Evolutionary conservation across 2,797 vertebrate species (phyloP).

Genomic region (Trematomus bernacchii): DNA sequence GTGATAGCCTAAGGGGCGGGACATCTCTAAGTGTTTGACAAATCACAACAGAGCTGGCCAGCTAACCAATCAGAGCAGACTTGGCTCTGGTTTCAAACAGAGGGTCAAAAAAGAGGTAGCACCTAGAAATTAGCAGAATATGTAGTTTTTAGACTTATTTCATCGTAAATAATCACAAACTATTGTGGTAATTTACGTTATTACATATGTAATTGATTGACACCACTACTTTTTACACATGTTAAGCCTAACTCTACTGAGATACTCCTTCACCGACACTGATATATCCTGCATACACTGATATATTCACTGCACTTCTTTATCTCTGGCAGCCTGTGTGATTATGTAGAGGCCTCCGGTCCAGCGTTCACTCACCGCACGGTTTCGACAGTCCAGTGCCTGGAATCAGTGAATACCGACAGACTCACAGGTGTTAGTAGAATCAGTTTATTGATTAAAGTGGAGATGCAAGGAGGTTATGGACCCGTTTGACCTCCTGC

Average conservation of each 20-base stretch:
- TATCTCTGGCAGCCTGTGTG: constrained; percentile 50
- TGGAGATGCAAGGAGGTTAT: constrained; percentile 49
- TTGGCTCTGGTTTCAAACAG: too few relatives aligned
- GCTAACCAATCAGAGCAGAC: too few relatives aligned
- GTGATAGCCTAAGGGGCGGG: too few relatives aligned
- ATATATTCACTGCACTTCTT: constrained; percentile 24
- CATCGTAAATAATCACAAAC: too few relatives aligned
- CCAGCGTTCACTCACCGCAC: background rate
- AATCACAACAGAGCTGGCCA: too few relatives aligned
- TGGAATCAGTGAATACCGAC: constrained; percentile 20
- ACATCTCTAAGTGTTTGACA: too few relatives aligned
- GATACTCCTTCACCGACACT: constrained; percentile 22
- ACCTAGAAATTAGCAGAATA: too few relatives aligned
- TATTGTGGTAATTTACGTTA: too few relatives aligned
- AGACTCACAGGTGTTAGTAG: constrained; percentile 48
- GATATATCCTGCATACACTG: constrained; percentile 29
- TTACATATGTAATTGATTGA: too few relatives aligned
- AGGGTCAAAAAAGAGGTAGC: too few relatives aligned
- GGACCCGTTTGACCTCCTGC: constrained; percentile 54
- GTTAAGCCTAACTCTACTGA: constrained; percentile 39
- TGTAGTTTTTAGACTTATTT: too few relatives aligned
- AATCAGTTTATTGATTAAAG: constrained; percentile 63
- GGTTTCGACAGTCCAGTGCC: background rate
- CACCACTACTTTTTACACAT: constrained; percentile 28
- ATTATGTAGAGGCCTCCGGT: constrained; percentile 57